phyloP scores from a whole-genome alignment of 2,888 invertebrate genomes.

The Eupelmus urozonus region DNA sequence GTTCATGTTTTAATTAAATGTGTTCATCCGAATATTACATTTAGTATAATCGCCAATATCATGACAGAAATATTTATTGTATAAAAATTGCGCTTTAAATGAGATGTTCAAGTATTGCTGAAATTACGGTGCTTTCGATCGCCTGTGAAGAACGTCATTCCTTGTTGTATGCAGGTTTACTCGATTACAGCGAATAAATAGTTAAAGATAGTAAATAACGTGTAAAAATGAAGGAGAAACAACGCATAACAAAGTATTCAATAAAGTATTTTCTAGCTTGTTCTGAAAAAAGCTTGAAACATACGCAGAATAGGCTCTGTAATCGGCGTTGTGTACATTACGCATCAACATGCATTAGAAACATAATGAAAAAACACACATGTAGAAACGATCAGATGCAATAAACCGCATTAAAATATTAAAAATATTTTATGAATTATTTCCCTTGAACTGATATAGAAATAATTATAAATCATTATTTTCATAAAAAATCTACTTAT shows the following conservation, averaged over 20 bases:
- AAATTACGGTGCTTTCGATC: neutral
- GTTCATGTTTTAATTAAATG: conserved; percentile 8
- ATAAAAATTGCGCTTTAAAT: conserved; percentile 24
- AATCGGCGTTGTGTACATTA: conserved; percentile 28
- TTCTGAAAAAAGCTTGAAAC: conserved; percentile 40
- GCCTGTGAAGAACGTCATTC: conserved; percentile 23
- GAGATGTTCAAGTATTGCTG: neutral
- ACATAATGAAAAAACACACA: conserved; percentile 25
- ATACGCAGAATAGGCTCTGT: conserved; percentile 32
- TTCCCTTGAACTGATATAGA: neutral
- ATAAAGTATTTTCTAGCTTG: conserved; percentile 57
- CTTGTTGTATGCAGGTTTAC: conserved; percentile 20
- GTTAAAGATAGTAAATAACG: conserved; percentile 4
- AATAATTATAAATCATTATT: neutral
- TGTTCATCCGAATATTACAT: conserved; percentile 23
- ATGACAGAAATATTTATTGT: conserved; percentile 38
- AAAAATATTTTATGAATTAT: neutral
- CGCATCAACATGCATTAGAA: conserved; percentile 10
- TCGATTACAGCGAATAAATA: conserved; percentile 37
- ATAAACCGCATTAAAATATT: conserved; percentile 27
- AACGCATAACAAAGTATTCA: conserved; percentile 50
- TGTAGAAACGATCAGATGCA: conserved; percentile 37
- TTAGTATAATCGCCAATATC: conserved; percentile 13
- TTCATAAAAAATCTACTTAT: no score
- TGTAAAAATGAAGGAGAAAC: conserved; percentile 37